Conservation (phyloP, 2,888 invertebrate genomes). For the Melinopterus prodromus region DNA sequence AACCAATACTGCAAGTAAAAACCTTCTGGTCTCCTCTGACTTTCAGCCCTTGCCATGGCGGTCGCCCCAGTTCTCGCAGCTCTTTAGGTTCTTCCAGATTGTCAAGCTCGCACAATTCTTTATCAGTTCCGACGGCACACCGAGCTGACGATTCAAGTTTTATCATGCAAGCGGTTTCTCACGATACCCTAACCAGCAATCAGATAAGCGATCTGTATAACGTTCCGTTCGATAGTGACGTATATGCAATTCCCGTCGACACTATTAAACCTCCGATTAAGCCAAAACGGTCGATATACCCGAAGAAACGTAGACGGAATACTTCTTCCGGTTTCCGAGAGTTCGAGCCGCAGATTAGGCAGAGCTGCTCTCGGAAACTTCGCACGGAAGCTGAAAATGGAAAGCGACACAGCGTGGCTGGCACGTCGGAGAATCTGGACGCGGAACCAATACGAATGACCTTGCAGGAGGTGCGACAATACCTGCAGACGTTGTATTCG, state of each 20-base stretch:
- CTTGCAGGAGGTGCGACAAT: constrained; percentile 83
- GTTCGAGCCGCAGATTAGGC: constrained; percentile 46
- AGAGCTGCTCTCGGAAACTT: constrained; percentile 36
- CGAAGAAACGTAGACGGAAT: constrained; percentile 60
- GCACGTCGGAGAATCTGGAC: constrained; percentile 68
- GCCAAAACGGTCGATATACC: constrained; percentile 59
- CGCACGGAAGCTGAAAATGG: constrained; percentile 12
- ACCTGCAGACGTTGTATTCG: constrained; percentile 83
- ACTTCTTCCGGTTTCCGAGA: constrained; percentile 63
- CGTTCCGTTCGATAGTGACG: constrained; percentile 88
- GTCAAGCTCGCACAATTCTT: constrained; percentile 86
- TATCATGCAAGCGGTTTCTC: constrained; percentile 89
- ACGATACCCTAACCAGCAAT: constrained; percentile 79
- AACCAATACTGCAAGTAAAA: constrained; percentile 44
- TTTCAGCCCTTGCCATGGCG: constrained; percentile 67
- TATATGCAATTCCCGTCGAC: constrained; percentile 87
- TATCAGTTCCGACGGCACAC: constrained; percentile 74
- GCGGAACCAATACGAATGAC: constrained; percentile 86
- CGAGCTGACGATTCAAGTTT: constrained; percentile 86
- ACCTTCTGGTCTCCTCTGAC: constrained; percentile 67
- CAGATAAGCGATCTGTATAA: constrained; percentile 87
- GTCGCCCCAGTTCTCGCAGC: constrained; percentile 76
- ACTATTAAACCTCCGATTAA: constrained; percentile 71
- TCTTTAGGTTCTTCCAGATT: constrained; percentile 80
- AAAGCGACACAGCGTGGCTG: constrained; percentile 74